Evolutionary conservation across 2,888 invertebrate species (phyloP), one percentile per base, ranked within the genome.

Genomic region (Hirtodrosophila alboralis): DNA sequence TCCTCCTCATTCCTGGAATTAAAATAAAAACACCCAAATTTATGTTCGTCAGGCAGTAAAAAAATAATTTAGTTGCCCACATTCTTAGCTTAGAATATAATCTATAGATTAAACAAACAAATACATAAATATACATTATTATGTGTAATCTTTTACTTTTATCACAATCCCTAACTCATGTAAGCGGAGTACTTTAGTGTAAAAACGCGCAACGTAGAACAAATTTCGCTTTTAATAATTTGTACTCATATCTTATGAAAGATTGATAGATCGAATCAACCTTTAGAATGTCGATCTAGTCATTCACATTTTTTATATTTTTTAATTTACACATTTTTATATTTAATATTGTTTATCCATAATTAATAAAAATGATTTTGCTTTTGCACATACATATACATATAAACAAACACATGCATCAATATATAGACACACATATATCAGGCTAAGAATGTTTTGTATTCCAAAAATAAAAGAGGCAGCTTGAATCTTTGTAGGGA

Each of bases 81-180:
- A 72, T 75, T 74, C 63, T 71, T 74, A 75, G 74, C 64, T 60
- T 64, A 74, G 76, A 47, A 14, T 68, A 51, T 75, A 74, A 72
- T 75, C 75, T 56, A 75, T 74, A 69, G 71, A 67, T 45, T 66
- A 71, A 66, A n/a, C n/a, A n/a, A n/a, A n/a, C n/a, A n/a, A 56
- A 49, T 52, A 59, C 47, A 54, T 45, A 51, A 14, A 47, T 30
- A 47, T 10, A 40, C 31, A 59, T n/a, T 18, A 23, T 7, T 23
- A 48, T 63, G n/a, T n/a, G n/a, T n/a, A 41, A 12, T 47, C 33
- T 26, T 9, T 51, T n/a, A n/a, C n/a, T 21, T 33, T 41, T 21
- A 34, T 23, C 26, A 4, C 14, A 23, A 23, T 23, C 14, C 16
- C 13, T 21, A 40, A 44, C 21, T n/a, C 30, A 44, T 36, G 28